A percentile compares a stretch with the other conserved stretches of the same genome.
Conservation (phyloP, 2,888 invertebrate species). For the Apodemia mormo region DNA sequence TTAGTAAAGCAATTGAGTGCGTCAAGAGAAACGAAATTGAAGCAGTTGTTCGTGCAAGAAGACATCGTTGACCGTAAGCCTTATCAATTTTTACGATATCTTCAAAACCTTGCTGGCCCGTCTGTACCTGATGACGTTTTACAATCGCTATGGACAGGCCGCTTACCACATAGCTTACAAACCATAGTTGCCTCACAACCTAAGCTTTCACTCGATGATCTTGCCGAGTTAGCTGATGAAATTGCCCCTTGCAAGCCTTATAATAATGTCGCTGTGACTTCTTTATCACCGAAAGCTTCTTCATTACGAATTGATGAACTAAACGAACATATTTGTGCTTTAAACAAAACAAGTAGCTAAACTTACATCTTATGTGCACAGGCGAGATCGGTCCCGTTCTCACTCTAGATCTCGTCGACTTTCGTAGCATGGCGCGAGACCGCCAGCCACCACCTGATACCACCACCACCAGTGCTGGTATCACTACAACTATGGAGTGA, state of each 20-base stretch:
- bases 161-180: neutral
- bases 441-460: neutral
- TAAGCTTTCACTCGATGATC: slow-evolving; percentile 18
- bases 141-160: neutral
- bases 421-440: neutral
- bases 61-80: slow-evolving; percentile 31
- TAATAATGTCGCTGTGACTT: neutral
- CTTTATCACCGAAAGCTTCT: too few species aligned
- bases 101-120: slow-evolving; percentile 30
- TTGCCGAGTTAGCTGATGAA: slow-evolving; percentile 18
- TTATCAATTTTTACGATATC: slow-evolving; percentile 32
- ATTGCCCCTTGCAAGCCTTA: neutral
- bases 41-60: slow-evolving; percentile 26
- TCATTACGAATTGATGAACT: neutral
- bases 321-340: neutral
- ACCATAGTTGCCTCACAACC: neutral
- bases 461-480: slow-evolving; percentile 28
- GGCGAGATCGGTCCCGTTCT: neutral
- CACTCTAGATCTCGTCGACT: neutral
- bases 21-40: slow-evolving; percentile 20
- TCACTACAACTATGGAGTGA: slow-evolving; percentile 25
- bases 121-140: slow-evolving; percentile 28
- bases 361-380: neutral
- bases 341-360: neutral
- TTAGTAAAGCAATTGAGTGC: slow-evolving; percentile 19